phyloP scores from a whole-genome alignment of 2,888 invertebrate genomes.

The Calliopum simillimum region DNA sequence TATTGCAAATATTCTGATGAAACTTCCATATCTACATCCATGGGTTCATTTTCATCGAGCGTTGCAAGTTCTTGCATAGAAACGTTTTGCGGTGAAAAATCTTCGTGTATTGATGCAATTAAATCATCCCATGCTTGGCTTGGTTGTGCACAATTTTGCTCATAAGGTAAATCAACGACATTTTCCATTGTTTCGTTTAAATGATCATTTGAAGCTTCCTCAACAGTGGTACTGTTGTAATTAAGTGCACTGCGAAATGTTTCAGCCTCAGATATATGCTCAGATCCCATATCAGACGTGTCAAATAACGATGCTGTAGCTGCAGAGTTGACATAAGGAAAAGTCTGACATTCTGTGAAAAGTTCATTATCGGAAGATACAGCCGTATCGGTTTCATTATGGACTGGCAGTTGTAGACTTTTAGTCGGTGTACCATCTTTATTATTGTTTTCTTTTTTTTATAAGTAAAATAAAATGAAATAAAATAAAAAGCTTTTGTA shows the following conservation, averaged over 20 bases:
- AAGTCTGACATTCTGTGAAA: slow-evolving; percentile 62
- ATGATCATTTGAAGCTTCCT: slow-evolving; percentile 46
- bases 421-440: slow-evolving; percentile 37
- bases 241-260: slow-evolving; percentile 55
- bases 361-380: slow-evolving; percentile 59
- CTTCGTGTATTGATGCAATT: slow-evolving; percentile 31
- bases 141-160: slow-evolving; percentile 15
- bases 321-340: slow-evolving; percentile 41
- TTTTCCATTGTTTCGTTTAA: slow-evolving; percentile 48
- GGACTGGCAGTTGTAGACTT: slow-evolving; percentile 30
- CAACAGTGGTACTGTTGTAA: slow-evolving; percentile 33
- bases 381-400: slow-evolving; percentile 46
- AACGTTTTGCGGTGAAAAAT: slow-evolving; percentile 18
- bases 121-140: not conserved
- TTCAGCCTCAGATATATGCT: slow-evolving; percentile 51
- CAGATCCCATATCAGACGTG: slow-evolving; percentile 31
- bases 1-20: slow-evolving; percentile 52
- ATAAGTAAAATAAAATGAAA: slow-evolving; percentile 33
- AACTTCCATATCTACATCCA: slow-evolving; percentile 58
- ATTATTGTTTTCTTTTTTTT: slow-evolving; percentile 19
- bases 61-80: not conserved
- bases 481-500: slow-evolving; percentile 36
- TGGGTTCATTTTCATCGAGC: slow-evolving; percentile 52
- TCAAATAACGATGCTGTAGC: slow-evolving; percentile 3
- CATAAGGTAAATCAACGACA: slow-evolving; percentile 17